A percentile compares a stretch with the other conserved stretches of the same genome.
These are phyloP conservation scores for Gallinago media DNA, from an alignment of 2,113 vertebrate species.

Conservation along the genomic window DNA sequence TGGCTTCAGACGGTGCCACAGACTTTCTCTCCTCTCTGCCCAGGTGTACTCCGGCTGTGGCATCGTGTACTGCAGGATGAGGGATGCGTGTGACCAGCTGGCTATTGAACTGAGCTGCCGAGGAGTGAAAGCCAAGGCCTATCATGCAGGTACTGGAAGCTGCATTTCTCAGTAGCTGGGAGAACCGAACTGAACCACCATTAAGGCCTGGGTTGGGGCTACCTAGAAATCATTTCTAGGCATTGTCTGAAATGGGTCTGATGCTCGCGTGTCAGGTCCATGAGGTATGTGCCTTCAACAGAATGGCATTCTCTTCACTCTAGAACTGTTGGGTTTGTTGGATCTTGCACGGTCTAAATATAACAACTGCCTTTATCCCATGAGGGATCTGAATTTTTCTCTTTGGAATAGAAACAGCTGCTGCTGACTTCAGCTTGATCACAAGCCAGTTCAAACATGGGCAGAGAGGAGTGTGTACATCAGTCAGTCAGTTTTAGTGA, in stretches of 20 bases:
- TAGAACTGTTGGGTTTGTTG: not conserved
- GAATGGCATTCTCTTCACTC: not conserved
- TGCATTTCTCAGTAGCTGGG: not conserved
- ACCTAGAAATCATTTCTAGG: not conserved
- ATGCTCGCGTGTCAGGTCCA: not conserved
- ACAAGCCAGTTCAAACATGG: not conserved
- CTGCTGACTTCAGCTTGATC: not conserved
- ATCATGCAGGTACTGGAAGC: slow-evolving; percentile 89
- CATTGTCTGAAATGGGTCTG: not conserved
- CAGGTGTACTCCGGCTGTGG: slow-evolving; percentile 85
- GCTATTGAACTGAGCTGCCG: slow-evolving; percentile 88
- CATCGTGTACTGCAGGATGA: slow-evolving; percentile 96
- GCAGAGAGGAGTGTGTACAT: not conserved
- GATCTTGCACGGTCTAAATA: not conserved
- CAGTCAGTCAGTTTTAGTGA: not conserved
- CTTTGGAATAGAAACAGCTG: not conserved
- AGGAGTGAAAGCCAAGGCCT: slow-evolving; percentile 88
- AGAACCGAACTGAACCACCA: not conserved
- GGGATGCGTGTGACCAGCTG: slow-evolving; percentile 92
- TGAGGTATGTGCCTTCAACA: not conserved
- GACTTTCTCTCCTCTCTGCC: not conserved
- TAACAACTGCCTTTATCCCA: not conserved
- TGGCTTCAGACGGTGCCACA: not conserved
- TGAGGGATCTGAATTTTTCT: not conserved
- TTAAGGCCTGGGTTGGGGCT: not conserved